Base-by-base conservation (phyloP, 1,140 invertebrate genomes). In the Bombus sylvicola region DNA sequence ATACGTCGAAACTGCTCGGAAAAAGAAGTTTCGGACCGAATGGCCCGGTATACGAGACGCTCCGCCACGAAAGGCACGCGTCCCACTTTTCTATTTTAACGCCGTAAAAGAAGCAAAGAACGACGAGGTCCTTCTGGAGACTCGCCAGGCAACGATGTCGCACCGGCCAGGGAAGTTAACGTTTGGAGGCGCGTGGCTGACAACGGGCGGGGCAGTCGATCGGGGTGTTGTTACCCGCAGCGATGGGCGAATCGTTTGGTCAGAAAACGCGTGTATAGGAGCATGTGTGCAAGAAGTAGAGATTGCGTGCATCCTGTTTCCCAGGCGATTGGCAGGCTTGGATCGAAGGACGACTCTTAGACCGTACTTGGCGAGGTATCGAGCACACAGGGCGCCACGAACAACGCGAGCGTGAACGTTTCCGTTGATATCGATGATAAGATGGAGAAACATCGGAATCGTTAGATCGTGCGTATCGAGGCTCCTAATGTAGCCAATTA, bases 41-140 rank as follows among this genome's bases (percentile, higher is more conserved):
- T 10, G 43, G 31, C 6, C n/a, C 64, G 59, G 75, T 76, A 81
- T 12, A 5, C 59, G 68, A 73, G 66, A 66, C 34, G 41, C 41
- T 85, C 64, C 62, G 71, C 77, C 85, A 37, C 82, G 88, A 93
- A 90, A 90, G 88, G 87, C 83, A 9, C 90, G 90, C 34, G 76
- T 89, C 88, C 92, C 83, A 93, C 77, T 91, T 93, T 93, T 93
- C 93, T 93, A 93, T 93, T 93, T 93, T 92, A 92, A 92, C 80
- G 78, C 76, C 81, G 83, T 87, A 84, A 90, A 90, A 92, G 88
- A 89, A 89, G 91, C 86, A 89, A 92, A 90, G 91, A 92, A 86
- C 41, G 68, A 85, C 34, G 68, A 80, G 81, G 71, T 87, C 75
- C 75, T 89, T 87, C 87, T 86, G 88, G 89, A 90, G 87, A 85